A percentile compares a stretch with the other conserved stretches of the same genome.
These are phyloP conservation scores for Sebastes elongatus DNA, from an alignment of 2,797 vertebrate genomes.

Conservation along the genomic window DNA sequence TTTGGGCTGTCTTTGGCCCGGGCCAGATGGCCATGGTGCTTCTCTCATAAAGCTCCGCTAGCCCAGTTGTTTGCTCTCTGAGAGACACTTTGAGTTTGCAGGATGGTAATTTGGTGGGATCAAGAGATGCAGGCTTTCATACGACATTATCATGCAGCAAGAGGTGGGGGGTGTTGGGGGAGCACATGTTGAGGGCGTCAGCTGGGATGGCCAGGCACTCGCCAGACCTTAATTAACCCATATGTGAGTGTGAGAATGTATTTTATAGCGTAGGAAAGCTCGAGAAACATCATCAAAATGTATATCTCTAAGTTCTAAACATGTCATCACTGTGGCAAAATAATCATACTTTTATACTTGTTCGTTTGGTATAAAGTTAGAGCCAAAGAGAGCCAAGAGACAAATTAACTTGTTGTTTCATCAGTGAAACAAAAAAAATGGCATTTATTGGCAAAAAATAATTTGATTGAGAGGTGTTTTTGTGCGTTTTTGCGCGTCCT, in stretches of 20 bases:
- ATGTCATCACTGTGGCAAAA: neutral
- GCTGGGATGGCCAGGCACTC: slow-evolving; percentile 43
- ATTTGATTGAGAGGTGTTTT: neutral
- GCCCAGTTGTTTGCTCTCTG: slow-evolving; percentile 85
- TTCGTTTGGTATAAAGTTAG: neutral
- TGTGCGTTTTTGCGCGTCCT: neutral
- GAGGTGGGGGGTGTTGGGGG: neutral
- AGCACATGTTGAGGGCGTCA: slow-evolving; percentile 69
- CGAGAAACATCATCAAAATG: accelerated
- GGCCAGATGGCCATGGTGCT: slow-evolving; percentile 88
- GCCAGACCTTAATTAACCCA: neutral
- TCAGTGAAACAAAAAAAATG: neutral
- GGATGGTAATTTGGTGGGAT: slow-evolving; percentile 81
- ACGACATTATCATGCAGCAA: slow-evolving; percentile 85
- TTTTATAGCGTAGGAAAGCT: neutral
- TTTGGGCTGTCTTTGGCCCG: slow-evolving; percentile 84
- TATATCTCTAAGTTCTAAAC: neutral
- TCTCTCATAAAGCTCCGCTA: slow-evolving; percentile 82
- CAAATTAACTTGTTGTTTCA: neutral
- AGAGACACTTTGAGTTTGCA: slow-evolving; percentile 74
- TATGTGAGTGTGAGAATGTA: neutral
- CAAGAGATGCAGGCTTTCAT: slow-evolving; percentile 82
- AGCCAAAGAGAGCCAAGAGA: no score
- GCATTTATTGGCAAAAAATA: neutral
- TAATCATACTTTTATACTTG: no score